These are phyloP conservation scores for Vulpes ferrilata DNA, from an alignment of 2,113 vertebrate genomes.

Conservation along the genomic window DNA sequence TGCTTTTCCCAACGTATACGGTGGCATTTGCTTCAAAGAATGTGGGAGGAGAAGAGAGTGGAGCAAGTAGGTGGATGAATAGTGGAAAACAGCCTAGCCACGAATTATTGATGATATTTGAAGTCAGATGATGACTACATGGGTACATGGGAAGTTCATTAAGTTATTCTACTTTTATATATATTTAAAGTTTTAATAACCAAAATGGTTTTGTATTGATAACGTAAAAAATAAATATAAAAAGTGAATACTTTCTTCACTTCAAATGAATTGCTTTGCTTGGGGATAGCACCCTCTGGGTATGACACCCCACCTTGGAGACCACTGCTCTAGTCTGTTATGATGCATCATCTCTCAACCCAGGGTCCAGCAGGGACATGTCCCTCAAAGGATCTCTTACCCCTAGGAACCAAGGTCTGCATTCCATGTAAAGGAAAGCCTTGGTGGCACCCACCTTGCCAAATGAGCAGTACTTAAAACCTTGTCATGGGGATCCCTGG, in stretches of 20 bases:
- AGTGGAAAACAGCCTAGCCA: not conserved
- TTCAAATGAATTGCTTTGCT: not conserved
- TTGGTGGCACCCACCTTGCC: not conserved
- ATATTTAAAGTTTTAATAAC: constrained; percentile 17
- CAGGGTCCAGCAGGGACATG: fast-evolving
- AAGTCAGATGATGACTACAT: not conserved
- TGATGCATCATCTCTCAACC: not conserved
- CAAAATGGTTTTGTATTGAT: not conserved
- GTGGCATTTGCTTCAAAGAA: not conserved
- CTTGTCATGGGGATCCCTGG: not conserved
- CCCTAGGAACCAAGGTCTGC: not conserved
- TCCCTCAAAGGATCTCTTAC: not conserved
- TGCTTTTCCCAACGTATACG: not conserved
- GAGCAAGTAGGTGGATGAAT: not conserved
- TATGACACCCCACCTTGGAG: not conserved
- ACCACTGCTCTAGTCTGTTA: fast-evolving
- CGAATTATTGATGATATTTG: not conserved
- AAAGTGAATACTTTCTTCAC: not conserved
- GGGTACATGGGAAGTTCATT: too few relatives aligned
- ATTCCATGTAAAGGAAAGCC: not conserved
- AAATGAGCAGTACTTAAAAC: not conserved
- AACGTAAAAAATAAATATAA: not conserved
- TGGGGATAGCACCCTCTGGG: not conserved
- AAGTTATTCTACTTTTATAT: not conserved
- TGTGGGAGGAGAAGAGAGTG: fast-evolving